Evolutionary conservation across 2,888 invertebrate genomes (phyloP).

Genomic region (Eristalinus aeneus): DNA sequence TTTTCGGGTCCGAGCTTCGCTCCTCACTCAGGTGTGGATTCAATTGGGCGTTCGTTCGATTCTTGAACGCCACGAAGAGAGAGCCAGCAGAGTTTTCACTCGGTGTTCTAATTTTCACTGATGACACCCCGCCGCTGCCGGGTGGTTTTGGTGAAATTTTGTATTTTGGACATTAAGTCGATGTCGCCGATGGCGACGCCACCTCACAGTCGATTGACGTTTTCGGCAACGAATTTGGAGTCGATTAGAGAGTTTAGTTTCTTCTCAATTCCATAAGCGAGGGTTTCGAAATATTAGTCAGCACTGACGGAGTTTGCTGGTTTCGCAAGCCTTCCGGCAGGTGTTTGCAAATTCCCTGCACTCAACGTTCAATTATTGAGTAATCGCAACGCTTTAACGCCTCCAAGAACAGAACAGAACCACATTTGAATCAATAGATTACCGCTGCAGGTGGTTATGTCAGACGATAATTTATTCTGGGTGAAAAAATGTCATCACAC

Average conservation of each 20-base stretch:
- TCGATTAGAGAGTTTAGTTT: slow-evolving; percentile 64
- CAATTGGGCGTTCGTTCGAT: slow-evolving; percentile 13
- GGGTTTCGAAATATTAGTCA: slow-evolving; percentile 10
- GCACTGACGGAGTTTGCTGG: not conserved
- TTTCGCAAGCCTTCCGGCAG: slow-evolving; percentile 53
- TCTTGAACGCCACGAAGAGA: slow-evolving; percentile 58
- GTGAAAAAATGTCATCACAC: not conserved
- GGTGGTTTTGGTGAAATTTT: slow-evolving; percentile 39
- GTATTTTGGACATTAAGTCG: slow-evolving; percentile 13
- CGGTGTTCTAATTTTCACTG: slow-evolving; percentile 68
- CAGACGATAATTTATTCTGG: not conserved
- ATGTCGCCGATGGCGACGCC: not conserved
- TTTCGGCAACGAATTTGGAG: slow-evolving; percentile 54
- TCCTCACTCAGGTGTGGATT: slow-evolving; percentile 8
- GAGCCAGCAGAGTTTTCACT: slow-evolving; percentile 63
- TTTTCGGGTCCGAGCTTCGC: slow-evolving; percentile 38
- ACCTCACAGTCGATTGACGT: slow-evolving; percentile 13
- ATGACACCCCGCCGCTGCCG: slow-evolving; percentile 20
- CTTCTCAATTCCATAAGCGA: slow-evolving; percentile 34
- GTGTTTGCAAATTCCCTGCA: slow-evolving; percentile 5
- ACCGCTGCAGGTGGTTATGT: slow-evolving; percentile 32
- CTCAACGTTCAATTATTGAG: not conserved
- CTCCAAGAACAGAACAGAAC: slow-evolving; percentile 27
- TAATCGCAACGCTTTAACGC: slow-evolving; percentile 25
- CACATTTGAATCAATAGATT: not conserved